Evolutionary conservation across 2,888 invertebrate species (phyloP).

Genomic region (Eupithecia dodoneata): DNA sequence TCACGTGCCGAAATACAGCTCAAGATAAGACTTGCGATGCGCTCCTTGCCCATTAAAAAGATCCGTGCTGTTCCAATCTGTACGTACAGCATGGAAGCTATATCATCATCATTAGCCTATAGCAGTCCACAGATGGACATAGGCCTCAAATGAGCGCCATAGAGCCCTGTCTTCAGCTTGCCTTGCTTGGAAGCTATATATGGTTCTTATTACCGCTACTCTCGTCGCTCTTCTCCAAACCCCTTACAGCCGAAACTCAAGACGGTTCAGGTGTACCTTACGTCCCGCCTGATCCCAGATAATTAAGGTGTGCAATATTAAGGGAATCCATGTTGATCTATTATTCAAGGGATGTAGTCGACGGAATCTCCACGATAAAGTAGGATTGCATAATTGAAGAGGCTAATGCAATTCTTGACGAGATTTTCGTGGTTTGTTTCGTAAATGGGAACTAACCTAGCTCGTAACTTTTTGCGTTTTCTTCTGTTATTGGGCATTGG

Average conservation of each 20-base stretch:
- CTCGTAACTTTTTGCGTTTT: neutral
- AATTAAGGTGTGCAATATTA: slow-evolving; percentile 62
- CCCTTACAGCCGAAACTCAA: slow-evolving; percentile 16
- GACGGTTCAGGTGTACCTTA: slow-evolving; percentile 47
- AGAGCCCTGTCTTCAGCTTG: too few relatives aligned
- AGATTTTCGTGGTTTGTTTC: slow-evolving; percentile 17
- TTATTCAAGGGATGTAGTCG: slow-evolving; percentile 58
- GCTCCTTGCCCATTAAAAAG: neutral
- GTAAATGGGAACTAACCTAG: slow-evolving; percentile 4
- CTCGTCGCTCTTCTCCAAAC: slow-evolving; percentile 18
- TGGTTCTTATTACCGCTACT: slow-evolving; percentile 5
- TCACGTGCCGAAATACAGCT: too few relatives aligned
- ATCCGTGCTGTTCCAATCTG: neutral
- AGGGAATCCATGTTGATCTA: slow-evolving; percentile 51
- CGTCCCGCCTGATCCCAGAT: slow-evolving; percentile 50
- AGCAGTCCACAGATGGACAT: too few relatives aligned
- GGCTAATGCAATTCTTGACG: slow-evolving; percentile 38
- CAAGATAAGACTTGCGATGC: too few relatives aligned
- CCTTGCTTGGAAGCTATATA: too few relatives aligned
- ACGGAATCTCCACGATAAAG: slow-evolving; percentile 51
- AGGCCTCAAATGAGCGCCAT: too few relatives aligned
- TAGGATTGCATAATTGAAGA: slow-evolving; percentile 43
- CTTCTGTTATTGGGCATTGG: neutral
- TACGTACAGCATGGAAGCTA: neutral
- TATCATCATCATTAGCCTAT: too few relatives aligned